Base-by-base conservation (phyloP, 2,113 vertebrate species). In the Fulmarus glacialis region DNA sequence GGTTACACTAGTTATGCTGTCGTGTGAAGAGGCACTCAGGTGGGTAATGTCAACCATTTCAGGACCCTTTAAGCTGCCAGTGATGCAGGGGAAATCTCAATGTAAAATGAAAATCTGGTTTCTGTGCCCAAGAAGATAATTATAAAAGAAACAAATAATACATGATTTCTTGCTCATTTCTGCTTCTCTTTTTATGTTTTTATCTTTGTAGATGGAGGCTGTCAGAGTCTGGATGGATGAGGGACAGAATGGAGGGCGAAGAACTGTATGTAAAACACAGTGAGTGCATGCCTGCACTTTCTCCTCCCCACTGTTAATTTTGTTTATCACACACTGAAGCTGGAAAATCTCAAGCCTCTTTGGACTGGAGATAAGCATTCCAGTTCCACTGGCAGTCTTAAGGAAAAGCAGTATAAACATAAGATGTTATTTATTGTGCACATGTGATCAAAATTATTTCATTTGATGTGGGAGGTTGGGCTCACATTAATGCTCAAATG, bases 321-420 rank as follows among this genome's bases (percentile, higher is more conserved):
- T 87, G 74, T 75, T 82, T 82, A 82, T 88, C 47, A 20, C 26
- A 70, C 16, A 29, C 29, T 90, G 64, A 77, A 73, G 62, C 84
- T 96, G 87, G 87, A 94, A 95, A 97, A 88, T 53, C 66, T 95
- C 87, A 93, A 60, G n/a, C 22, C 15, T 55, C 38, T 93, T 84
- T 77, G 74, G 64, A 20, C 89, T 79, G 36, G 26, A 68, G 70
- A 87, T 82, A 79, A 85, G 62, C 36, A 68, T 56, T 92, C 20
- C 7, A 75, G 43, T 89, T 92, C 47, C 56, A 48, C 52, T 89
- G 86, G 17, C 45, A 68, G 63, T 26, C 87, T 68, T 60, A 72
- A 77, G 40, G 43, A 85, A 43, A 82, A 63, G 1, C 5, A 84
- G 24, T 56, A 48, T 60, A 63, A 94, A 91, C 62, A 55, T 4